These are phyloP conservation scores for Ataeniobius toweri DNA, from an alignment of 2,797 vertebrate genomes.

Conservation along the genomic window DNA sequence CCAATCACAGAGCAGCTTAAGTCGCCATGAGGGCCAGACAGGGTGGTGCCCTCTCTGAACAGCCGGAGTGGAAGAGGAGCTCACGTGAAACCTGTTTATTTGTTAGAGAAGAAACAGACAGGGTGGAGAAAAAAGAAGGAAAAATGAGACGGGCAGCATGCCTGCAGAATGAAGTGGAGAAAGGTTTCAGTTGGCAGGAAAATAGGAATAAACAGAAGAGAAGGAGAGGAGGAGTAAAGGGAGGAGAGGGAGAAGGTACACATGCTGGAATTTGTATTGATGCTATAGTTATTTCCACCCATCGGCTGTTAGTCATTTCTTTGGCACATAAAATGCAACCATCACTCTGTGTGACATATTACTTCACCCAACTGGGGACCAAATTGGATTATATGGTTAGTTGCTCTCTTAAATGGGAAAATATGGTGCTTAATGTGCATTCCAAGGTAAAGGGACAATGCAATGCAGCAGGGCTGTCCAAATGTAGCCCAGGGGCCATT, in stretches of 20 bases:
- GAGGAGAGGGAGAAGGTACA: slow-evolving; percentile 21
- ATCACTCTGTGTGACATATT: slow-evolving; percentile 45
- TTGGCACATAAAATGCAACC: slow-evolving; percentile 41
- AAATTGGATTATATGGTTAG: slow-evolving; percentile 49
- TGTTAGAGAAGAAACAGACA: slow-evolving; percentile 48
- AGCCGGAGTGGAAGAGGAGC: slow-evolving; percentile 48
- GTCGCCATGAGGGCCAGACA: slow-evolving; percentile 63
- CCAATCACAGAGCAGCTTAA: slow-evolving; percentile 50
- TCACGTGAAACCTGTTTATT: slow-evolving; percentile 73
- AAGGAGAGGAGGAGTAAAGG: slow-evolving; percentile 13
- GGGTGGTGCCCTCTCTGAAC: slow-evolving; percentile 61
- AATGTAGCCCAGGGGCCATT: no score
- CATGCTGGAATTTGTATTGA: slow-evolving; percentile 37
- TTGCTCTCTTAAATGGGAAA: slow-evolving; percentile 44
- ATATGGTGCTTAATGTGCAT: slow-evolving; percentile 45
- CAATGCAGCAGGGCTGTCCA: no score
- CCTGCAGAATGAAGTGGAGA: slow-evolving; percentile 51
- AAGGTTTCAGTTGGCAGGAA: slow-evolving; percentile 63
- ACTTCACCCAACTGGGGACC: slow-evolving; percentile 41
- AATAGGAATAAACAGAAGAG: slow-evolving; percentile 26
- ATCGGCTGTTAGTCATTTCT: slow-evolving; percentile 67
- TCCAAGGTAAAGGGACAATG: slow-evolving; percentile 18
- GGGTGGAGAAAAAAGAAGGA: slow-evolving; percentile 14
- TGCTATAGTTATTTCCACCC: slow-evolving; percentile 69
- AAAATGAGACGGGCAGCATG: slow-evolving; percentile 23